Evolutionary conservation across 2,888 invertebrate species (phyloP).

Genomic region (Alcis repandata): DNA sequence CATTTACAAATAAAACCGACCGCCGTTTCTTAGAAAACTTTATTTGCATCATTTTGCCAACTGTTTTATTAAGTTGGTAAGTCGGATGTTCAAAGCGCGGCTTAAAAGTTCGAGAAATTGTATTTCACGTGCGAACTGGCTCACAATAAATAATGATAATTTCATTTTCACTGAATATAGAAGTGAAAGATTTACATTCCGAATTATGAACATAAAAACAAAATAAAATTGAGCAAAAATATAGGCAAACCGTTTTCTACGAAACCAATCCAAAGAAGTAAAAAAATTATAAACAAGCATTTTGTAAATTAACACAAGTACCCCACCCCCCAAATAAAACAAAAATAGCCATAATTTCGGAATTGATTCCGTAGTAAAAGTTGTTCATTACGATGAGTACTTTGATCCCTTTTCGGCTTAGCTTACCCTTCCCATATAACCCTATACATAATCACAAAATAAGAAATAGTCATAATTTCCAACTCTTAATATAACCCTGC

Average conservation of each 20-base stretch:
- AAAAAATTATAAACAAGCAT: no score
- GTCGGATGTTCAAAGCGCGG: neutral
- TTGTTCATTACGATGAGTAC: no score
- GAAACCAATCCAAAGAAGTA: no score
- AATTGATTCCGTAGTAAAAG: no score
- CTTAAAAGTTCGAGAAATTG: slow-evolving; percentile 9
- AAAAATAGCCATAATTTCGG: neutral
- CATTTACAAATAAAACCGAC: neutral
- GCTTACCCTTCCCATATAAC: no score
- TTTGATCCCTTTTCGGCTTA: no score
- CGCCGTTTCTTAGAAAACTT: neutral
- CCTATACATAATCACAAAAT: neutral
- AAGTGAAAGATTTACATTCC: neutral
- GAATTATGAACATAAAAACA: neutral
- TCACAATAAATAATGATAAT: slow-evolving; percentile 8
- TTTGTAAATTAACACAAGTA: no score
- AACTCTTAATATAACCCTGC: slow-evolving; percentile 28
- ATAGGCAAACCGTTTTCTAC: no score
- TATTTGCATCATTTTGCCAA: neutral
- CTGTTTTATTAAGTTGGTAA: neutral
- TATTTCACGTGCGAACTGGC: slow-evolving; percentile 1
- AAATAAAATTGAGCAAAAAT: no score
- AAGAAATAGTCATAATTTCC: neutral
- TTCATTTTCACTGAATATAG: slow-evolving; percentile 7
- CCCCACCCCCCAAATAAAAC: no score